phyloP scores from a whole-genome alignment of 1,140 invertebrate species.

The Halictus rubicundus region DNA sequence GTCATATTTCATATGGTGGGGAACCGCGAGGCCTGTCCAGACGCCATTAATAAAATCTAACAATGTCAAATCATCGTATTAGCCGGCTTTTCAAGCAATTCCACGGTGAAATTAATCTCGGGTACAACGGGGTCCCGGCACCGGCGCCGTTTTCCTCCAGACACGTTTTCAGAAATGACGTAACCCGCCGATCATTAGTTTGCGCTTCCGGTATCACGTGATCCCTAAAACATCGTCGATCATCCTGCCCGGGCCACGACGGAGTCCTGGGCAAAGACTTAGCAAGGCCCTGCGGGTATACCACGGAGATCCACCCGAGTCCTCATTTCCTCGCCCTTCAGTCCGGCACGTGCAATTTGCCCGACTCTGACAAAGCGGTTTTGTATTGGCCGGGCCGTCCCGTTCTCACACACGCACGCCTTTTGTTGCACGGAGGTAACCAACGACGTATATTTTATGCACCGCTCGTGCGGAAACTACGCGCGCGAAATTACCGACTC shows the following conservation, averaged over 20 bases:
- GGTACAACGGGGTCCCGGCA: not conserved
- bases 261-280: conserved; percentile 42
- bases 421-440: conserved; percentile 7
- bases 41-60: not conserved
- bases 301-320: conserved; percentile 50
- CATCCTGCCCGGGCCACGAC: conserved; percentile 43
- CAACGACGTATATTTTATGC: conserved; percentile 14
- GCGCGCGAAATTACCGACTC: too few relatives aligned
- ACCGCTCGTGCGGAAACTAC: too few relatives aligned
- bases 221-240: conserved; percentile 65
- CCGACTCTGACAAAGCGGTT: conserved; percentile 55
- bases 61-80: not conserved
- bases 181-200: conserved; percentile 60
- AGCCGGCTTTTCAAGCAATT: not conserved
- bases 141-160: conserved; percentile 18
- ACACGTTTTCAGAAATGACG: conserved; percentile 53
- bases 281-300: conserved; percentile 48
- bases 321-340: conserved; percentile 59
- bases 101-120: not conserved
- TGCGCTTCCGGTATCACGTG: conserved; percentile 62
- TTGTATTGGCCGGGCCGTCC: conserved; percentile 45
- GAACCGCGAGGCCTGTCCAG: too few relatives aligned
- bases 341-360: conserved; percentile 58
- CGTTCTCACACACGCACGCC: conserved; percentile 36
- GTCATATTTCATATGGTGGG: too few relatives aligned